phyloP scores from a whole-genome alignment of 2,888 invertebrate species.

The Melikaiella ostensackeni region DNA sequence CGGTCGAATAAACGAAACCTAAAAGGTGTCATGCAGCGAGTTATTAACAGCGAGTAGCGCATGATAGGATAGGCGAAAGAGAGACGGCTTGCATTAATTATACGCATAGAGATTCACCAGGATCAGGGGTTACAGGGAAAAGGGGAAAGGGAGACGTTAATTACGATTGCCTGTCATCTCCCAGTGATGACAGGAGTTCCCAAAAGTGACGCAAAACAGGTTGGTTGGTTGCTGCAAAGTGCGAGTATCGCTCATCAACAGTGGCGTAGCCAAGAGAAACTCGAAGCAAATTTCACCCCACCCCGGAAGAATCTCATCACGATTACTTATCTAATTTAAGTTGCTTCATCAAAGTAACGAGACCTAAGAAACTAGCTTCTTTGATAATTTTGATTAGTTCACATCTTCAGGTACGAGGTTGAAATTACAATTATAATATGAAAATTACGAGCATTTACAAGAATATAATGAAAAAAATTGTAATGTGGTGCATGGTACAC shows the following conservation, averaged over 20 bases:
- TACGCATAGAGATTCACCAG: constrained; percentile 37
- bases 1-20: constrained; percentile 64
- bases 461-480: no score
- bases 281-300: neutral
- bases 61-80: constrained; percentile 22
- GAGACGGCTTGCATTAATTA: constrained; percentile 36
- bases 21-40: constrained; percentile 60
- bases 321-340: constrained; percentile 29
- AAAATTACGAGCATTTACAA: neutral
- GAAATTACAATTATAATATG: neutral
- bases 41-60: constrained; percentile 30
- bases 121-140: constrained; percentile 16
- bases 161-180: constrained; percentile 63
- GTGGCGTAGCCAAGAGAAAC: constrained; percentile 49
- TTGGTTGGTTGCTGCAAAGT: neutral
- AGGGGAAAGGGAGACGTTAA: constrained; percentile 62
- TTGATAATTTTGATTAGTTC: constrained; percentile 8
- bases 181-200: constrained; percentile 57
- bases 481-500: no score
- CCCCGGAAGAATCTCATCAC: neutral
- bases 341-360: constrained; percentile 26
- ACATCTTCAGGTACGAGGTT: neutral
- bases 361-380: constrained; percentile 8
- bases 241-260: constrained; percentile 20
- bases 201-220: constrained; percentile 55